phyloP scores from a whole-genome alignment of 2,113 vertebrate species.

The Toxotes jaculatrix region DNA sequence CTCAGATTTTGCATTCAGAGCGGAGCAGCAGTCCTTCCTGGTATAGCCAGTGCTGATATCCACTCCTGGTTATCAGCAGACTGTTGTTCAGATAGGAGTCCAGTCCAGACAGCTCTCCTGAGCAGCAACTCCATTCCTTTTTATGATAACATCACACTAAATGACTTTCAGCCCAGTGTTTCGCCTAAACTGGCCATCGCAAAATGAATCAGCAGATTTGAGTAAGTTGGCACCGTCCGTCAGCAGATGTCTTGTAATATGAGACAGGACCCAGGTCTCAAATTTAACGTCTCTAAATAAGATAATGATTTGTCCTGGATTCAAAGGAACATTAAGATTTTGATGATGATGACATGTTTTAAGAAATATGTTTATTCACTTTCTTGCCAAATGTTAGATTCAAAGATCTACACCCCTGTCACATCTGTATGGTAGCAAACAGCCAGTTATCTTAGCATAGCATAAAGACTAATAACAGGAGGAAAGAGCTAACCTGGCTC shows the following conservation, averaged over 20 bases:
- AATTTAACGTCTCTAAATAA: constrained; percentile 3
- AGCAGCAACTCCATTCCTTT: constrained; percentile 13
- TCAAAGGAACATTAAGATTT: neutral
- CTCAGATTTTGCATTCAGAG: neutral
- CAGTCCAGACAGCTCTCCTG: constrained; percentile 15
- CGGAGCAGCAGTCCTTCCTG: neutral
- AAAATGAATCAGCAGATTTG: constrained; percentile 44
- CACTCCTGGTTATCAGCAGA: constrained; percentile 20
- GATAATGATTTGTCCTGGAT: neutral
- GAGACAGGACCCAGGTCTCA: neutral
- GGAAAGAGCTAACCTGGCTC: neutral
- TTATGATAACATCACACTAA: constrained; percentile 30
- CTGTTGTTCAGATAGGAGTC: constrained; percentile 18
- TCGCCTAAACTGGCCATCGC: constrained; percentile 7
- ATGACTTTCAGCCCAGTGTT: constrained; percentile 14
- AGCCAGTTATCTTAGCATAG: neutral
- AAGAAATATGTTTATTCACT: neutral
- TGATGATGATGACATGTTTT: neutral
- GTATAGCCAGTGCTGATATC: constrained; percentile 10
- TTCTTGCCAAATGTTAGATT: neutral
- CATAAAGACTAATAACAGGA: neutral
- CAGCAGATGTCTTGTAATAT: constrained; percentile 21
- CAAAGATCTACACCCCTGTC: neutral
- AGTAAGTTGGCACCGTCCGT: constrained; percentile 25
- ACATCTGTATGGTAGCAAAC: neutral